Conservation (phyloP, 1,140 invertebrate species). For the Tetranychus cinnabarinus region DNA sequence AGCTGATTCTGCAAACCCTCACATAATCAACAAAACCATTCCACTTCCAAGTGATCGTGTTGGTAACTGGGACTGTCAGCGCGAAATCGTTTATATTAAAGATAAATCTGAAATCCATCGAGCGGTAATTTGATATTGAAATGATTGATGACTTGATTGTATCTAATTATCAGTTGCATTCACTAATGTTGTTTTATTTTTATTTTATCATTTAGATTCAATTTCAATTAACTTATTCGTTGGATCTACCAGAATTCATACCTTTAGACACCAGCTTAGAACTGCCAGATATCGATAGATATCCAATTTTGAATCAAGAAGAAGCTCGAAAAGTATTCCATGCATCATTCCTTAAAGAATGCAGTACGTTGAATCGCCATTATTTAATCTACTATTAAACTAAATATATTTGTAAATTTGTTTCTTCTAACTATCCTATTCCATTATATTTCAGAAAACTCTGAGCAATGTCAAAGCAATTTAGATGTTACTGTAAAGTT, state of each 20-base stretch:
- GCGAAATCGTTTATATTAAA: no score
- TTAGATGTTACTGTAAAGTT: no score
- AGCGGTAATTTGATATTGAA: conserved; percentile 10
- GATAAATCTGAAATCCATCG: conserved; percentile 2
- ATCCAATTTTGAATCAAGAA: conserved; percentile 67
- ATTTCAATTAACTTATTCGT: conserved; percentile 41
- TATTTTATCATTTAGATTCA: conserved; percentile 39
- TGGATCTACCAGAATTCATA: conserved; percentile 3
- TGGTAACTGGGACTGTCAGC: no score
- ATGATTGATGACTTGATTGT: no score
- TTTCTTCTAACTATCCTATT: no score
- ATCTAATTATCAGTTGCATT: no score
- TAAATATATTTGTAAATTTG: background rate
- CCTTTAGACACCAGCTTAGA: conserved; percentile 20
- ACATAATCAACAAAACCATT: conserved; percentile 18
- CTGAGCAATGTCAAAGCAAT: no score
- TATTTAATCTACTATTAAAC: background rate
- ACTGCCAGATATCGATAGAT: conserved; percentile 36
- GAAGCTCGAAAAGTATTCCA: conserved; percentile 53
- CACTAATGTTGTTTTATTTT: no score
- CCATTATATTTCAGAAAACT: no score
- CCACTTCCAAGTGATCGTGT: background rate
- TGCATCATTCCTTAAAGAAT: conserved; percentile 76
- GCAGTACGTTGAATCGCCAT: conserved; percentile 27
- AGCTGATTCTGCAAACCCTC: conserved; percentile 15